Evolutionary conservation across 2,797 vertebrate species (phyloP).

Genomic region (Sebastiscus albofasciatus): DNA sequence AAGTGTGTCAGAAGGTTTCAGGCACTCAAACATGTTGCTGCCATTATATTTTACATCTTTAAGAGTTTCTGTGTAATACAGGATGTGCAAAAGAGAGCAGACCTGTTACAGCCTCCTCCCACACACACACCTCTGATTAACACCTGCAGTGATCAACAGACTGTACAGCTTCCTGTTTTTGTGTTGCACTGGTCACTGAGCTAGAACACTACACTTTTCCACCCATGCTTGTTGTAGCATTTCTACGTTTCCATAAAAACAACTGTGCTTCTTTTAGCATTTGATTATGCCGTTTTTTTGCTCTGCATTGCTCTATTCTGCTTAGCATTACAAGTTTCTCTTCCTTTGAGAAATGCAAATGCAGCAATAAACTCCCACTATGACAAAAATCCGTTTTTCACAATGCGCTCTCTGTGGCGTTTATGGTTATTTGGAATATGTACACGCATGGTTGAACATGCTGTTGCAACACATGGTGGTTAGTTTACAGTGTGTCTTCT

Average conservation of each 20-base stretch:
- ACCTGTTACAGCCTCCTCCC: background rate
- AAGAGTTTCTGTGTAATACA: background rate
- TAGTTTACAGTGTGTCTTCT: background rate
- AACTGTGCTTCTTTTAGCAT: background rate
- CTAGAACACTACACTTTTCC: slow-evolving; percentile 40
- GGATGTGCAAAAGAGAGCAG: slow-evolving; percentile 16
- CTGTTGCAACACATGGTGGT: background rate
- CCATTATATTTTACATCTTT: background rate
- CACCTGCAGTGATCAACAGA: slow-evolving; percentile 56
- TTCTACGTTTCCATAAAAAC: slow-evolving; percentile 11
- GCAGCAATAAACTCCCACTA: background rate
- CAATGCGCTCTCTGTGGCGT: background rate
- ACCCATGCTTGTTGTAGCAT: background rate
- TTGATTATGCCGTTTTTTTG: background rate
- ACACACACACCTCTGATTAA: slow-evolving; percentile 4
- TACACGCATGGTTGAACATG: background rate
- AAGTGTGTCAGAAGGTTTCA: background rate
- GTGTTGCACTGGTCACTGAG: slow-evolving; percentile 38
- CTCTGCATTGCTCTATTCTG: background rate
- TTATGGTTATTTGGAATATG: background rate
- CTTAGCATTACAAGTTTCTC: slow-evolving; percentile 40
- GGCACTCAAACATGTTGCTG: background rate
- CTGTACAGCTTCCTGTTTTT: slow-evolving; percentile 63
- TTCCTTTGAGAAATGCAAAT: slow-evolving; percentile 23
- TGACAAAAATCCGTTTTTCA: slow-evolving; percentile 14